Evolutionary conservation across 1,140 invertebrate genomes (phyloP), one percentile per base, ranked within the genome.

Genomic region (Atta texana): DNA sequence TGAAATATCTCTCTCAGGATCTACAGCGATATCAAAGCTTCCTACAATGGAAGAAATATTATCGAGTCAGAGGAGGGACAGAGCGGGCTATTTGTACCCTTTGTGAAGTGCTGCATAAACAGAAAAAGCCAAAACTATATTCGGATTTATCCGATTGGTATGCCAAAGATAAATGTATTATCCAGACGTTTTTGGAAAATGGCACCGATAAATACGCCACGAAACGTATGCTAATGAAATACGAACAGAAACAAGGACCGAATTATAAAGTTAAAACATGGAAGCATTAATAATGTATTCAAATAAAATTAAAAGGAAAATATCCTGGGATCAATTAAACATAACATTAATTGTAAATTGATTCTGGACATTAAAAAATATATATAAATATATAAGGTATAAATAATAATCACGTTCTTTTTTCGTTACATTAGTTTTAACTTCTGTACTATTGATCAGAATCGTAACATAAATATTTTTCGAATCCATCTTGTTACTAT

Each of bases 31-130:
- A 96, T 89, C 89, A 93, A 39, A 93, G 94, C 66, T 96, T 96
- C 86, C 96, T 96, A 74, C 93, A 95, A 92, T 96, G 96, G 96
- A 95, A 96, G 34, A 90, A 90, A 14, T 84, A 92, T 75, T 96
- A 96, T 86, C 78, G 90, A 14, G 61, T 93, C 4, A 86, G 57
- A 21, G 0, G 0, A 0, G 18, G 86, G 0, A 21, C 8, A 2
- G 44, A 66, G 7, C 66, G 66, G 0, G 66, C 90, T 2, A 86
- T 87, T 39, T 94, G 93, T 87, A 86, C 87, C 64, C 81, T 94
- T 8, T 94, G 93, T 86, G 76, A 92, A 44, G 59, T 89, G 12
- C 84, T 94, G 7, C 91, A 93, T 61, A 66, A 85, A 6, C 21
- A 78, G 1, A 68, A n/a, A 8, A 14, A 87, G 16, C 75, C 64